Percentiles rank a stretch among this genome's conserved stretches.
phyloP scores from a whole-genome alignment of 2,888 invertebrate species.

The Drosophila kokeensis region DNA sequence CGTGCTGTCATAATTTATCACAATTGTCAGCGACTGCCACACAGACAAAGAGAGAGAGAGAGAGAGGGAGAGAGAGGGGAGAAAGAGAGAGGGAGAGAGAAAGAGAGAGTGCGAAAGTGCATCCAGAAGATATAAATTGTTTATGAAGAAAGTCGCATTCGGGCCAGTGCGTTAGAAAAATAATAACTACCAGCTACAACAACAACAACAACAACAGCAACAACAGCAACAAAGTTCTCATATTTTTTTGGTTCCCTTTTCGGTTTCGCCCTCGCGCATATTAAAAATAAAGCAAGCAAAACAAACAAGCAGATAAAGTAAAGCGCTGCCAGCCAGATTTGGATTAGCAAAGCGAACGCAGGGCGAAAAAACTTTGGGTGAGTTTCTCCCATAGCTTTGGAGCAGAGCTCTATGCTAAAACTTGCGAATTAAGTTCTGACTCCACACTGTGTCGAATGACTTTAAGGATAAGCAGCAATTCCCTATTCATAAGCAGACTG shows the following conservation, averaged over 20 bases:
- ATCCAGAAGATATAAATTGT: slow-evolving; percentile 62
- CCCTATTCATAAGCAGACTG: not conserved
- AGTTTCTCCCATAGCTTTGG: slow-evolving; percentile 32
- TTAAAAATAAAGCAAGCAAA: slow-evolving; percentile 11
- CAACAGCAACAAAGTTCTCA: slow-evolving; percentile 16
- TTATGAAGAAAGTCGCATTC: slow-evolving; percentile 57
- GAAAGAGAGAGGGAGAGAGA: not conserved
- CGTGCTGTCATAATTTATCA: slow-evolving; percentile 77
- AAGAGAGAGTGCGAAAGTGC: slow-evolving; percentile 55
- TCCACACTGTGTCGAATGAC: not conserved
- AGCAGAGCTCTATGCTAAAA: slow-evolving; percentile 38
- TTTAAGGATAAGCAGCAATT: slow-evolving; percentile 19
- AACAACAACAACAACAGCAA: slow-evolving; percentile 4
- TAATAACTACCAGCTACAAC: slow-evolving; percentile 2
- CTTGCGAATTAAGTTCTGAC: slow-evolving; percentile 40
- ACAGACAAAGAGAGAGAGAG: not conserved
- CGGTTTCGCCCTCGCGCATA: not conserved
- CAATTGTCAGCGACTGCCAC: slow-evolving; percentile 60
- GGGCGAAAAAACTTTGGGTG: not conserved
- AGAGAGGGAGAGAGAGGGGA: not conserved
- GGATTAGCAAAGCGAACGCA: slow-evolving; percentile 13
- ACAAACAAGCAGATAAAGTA: slow-evolving; percentile 14
- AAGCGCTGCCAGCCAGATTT: slow-evolving; percentile 11
- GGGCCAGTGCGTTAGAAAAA: slow-evolving; percentile 72
- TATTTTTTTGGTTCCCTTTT: not conserved